Evolutionary conservation across 1,140 invertebrate species (phyloP).

Genomic region (Trachymyrmex cornetzi): DNA sequence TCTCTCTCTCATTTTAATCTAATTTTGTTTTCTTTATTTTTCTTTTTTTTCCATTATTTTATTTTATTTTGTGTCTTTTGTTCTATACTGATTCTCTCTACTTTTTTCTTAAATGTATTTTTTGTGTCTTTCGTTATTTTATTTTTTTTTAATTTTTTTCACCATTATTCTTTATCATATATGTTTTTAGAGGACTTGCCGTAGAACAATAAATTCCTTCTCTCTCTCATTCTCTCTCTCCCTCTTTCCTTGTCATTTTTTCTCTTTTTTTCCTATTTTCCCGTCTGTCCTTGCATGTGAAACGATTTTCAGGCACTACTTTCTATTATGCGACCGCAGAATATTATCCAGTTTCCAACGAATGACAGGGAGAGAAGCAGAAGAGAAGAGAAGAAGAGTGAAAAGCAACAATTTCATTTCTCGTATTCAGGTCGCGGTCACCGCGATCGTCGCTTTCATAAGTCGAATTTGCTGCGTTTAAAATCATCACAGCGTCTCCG

Average conservation of each 20-base stretch:
- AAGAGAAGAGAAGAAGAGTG: slow-evolving; percentile 55
- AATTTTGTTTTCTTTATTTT: no score
- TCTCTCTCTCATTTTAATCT: background rate
- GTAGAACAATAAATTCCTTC: no score
- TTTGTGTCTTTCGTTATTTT: no score
- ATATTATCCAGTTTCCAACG: slow-evolving; percentile 52
- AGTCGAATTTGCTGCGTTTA: slow-evolving; percentile 41
- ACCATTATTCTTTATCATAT: no score
- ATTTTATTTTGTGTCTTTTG: no score
- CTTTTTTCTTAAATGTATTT: no score
- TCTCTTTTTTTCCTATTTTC: no score
- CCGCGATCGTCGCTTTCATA: slow-evolving; percentile 58
- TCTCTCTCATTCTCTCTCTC: background rate
- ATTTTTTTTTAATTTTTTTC: no score
- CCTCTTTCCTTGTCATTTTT: no score
- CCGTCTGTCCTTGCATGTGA: background rate
- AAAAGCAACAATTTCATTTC: slow-evolving; percentile 62
- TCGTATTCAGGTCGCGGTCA: slow-evolving; percentile 59
- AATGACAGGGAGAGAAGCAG: slow-evolving; percentile 9
- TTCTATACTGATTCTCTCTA: no score
- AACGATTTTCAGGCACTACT: slow-evolving; percentile 35
- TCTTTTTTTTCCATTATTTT: no score
- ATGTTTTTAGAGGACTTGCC: no score
- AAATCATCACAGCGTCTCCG: slow-evolving; percentile 46
- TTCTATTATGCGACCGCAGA: slow-evolving; percentile 46